phyloP scores from a whole-genome alignment of 2,888 invertebrate genomes.

The Idaea biselata region DNA sequence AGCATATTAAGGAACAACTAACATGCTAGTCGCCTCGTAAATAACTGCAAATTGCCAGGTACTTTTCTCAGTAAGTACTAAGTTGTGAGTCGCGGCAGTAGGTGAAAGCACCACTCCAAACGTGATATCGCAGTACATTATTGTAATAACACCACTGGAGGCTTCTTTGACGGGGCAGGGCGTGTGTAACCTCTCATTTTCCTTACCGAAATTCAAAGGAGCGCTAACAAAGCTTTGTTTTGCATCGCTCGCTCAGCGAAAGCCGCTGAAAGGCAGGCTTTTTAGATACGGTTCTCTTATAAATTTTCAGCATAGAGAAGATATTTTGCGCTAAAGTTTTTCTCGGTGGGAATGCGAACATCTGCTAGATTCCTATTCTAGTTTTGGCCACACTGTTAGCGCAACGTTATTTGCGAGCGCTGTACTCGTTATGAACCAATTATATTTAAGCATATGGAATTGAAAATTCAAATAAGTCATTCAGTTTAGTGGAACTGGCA shows the following conservation, averaged over 20 bases:
- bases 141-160: conserved; percentile 73
- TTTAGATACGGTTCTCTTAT: conserved; percentile 77
- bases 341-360: conserved; percentile 66
- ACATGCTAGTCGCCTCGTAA: conserved; percentile 21
- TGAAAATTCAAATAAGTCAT: conserved; percentile 40
- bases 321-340: conserved; percentile 67
- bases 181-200: conserved; percentile 78
- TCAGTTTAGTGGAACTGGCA: neutral
- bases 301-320: conserved; percentile 68
- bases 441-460: conserved; percentile 44
- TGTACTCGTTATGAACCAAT: conserved; percentile 51
- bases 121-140: conserved; percentile 71
- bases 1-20: conserved; percentile 27
- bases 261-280: conserved; percentile 75
- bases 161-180: conserved; percentile 68
- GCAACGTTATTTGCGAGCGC: conserved; percentile 53
- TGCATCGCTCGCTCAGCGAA: conserved; percentile 70
- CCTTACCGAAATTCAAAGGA: conserved; percentile 79
- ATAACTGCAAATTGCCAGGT: conserved; percentile 30
- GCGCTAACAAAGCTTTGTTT: conserved; percentile 78
- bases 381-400: conserved; percentile 56
- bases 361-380: conserved; percentile 63
- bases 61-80: conserved; percentile 22
- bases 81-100: conserved; percentile 27
- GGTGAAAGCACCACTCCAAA: conserved; percentile 54